Base-by-base conservation (phyloP, 2,888 invertebrate genomes). In the Stegophylla sp. region DNA sequence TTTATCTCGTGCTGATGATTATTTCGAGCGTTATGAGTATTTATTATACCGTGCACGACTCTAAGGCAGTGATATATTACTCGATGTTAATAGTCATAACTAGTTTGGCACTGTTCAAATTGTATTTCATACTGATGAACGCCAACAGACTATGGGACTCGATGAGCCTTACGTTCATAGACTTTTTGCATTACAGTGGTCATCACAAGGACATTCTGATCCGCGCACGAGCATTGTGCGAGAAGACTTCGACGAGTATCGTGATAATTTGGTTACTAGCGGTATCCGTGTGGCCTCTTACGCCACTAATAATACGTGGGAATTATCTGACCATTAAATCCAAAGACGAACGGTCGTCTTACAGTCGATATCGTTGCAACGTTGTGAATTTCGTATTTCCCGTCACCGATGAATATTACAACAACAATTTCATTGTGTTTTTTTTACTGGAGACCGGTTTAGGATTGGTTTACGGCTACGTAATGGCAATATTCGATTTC, bases 301-400 rank as follows among this genome's bases (percentile, higher is more conserved):
- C 61, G 9, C 61, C 73, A 12, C n/a, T 61, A 20, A 15, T 63
- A 28, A 20, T 28, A 7, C 17, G n/a, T 0, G 59, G 43, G 3
- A 59, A 59, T 59, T 26, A n/a, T 15, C 43, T 73, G 2, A n/a
- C 17, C 4, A 1, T 73, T 1, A 59, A 28, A 34, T n/a, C 73
- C 20, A 34, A 26, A 2, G 9, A 74, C 3, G 34, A 0, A 1
- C 20, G 48, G 10, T n/a, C n/a, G n/a, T 17, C n/a, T 4, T n/a
- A 34, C 20, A 9, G 9, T 9, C 28, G 59, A 15, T 74, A 61
- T 34, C 61, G 48, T 10, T 61, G 61, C 61, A 74, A 74, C 48
- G 20, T 61, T 13, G n/a, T 74, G n/a, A 74, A 48, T 48, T 20
- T 74, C n/a, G 28, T 61, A 20, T 63, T 48, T 20, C 73, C 73